Percentiles rank a stretch among this genome's conserved stretches.
Conservation (phyloP, 2,113 vertebrate species). For the Perca flavescens region DNA sequence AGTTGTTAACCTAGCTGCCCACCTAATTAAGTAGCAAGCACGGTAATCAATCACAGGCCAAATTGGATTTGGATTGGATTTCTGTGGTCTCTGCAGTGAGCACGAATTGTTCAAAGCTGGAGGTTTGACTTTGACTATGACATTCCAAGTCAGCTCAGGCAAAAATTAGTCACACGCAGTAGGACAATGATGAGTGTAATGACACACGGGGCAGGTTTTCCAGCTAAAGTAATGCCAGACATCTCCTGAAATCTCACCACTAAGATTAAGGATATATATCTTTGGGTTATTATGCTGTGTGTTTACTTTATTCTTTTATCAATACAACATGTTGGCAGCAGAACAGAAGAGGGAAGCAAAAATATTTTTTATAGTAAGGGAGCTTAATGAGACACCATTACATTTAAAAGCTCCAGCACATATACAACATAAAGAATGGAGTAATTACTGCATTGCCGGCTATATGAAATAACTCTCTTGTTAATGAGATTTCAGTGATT, state of each 20-base stretch:
- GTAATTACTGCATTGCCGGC: conserved; percentile 25
- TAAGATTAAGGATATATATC: background rate
- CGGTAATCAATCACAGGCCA: conserved; percentile 78
- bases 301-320: conserved; percentile 3
- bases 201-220: conserved; percentile 37
- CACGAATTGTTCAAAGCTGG: conserved; percentile 50
- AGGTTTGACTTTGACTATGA: conserved; percentile 72
- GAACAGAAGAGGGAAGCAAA: background rate
- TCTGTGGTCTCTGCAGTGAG: conserved; percentile 49
- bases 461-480: conserved; percentile 36
- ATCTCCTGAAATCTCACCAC: conserved; percentile 17
- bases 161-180: conserved; percentile 62
- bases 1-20: conserved; percentile 72
- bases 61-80: conserved; percentile 78
- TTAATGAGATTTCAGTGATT: conserved; percentile 47
- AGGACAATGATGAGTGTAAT: conserved; percentile 41
- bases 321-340: background rate
- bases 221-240: background rate
- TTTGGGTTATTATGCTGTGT: background rate
- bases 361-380: background rate
- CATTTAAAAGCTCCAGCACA: conserved; percentile 19
- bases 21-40: conserved; percentile 71
- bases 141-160: conserved; percentile 61
- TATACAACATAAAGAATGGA: conserved; percentile 30
- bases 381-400: conserved; percentile 28